Conservation (phyloP, 2,888 invertebrate species). For the Agrochola lychnidis region DNA sequence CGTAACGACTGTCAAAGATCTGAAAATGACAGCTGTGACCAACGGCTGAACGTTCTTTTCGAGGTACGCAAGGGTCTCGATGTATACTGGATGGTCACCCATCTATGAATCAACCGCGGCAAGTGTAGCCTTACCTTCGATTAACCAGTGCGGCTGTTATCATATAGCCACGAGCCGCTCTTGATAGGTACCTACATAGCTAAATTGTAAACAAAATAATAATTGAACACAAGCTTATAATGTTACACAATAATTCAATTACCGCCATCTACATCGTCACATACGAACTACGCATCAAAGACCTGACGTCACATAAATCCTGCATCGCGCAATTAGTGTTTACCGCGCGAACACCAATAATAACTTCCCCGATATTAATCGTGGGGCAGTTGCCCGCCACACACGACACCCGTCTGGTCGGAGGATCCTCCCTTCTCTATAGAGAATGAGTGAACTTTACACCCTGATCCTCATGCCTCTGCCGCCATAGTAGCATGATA, state of each 20-base stretch:
- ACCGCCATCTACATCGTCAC: too few relatives aligned
- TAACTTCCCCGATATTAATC: too few relatives aligned
- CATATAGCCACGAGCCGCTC: background rate
- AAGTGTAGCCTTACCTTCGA: background rate
- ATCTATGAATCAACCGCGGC: background rate
- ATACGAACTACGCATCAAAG: too few relatives aligned
- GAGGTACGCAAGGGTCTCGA: background rate
- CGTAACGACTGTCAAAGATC: background rate
- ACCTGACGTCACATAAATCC: too few relatives aligned
- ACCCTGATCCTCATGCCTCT: too few relatives aligned
- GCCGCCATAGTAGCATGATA: background rate
- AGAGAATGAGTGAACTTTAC: too few relatives aligned
- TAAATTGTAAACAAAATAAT: background rate
- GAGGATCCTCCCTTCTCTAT: too few relatives aligned
- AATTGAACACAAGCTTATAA: too few relatives aligned
- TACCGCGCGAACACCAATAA: too few relatives aligned
- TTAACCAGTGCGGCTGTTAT: background rate
- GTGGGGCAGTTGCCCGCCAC: too few relatives aligned
- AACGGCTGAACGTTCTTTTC: background rate
- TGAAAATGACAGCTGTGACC: background rate
- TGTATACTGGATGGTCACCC: background rate
- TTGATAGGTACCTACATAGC: background rate
- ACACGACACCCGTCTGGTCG: too few relatives aligned
- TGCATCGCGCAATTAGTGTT: too few relatives aligned
- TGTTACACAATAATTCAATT: slow-evolving; percentile 3